A percentile compares a stretch with the other conserved stretches of the same genome.
Conservation (phyloP, 1,140 invertebrate genomes). For the Diplogasteroides magnus region DNA sequence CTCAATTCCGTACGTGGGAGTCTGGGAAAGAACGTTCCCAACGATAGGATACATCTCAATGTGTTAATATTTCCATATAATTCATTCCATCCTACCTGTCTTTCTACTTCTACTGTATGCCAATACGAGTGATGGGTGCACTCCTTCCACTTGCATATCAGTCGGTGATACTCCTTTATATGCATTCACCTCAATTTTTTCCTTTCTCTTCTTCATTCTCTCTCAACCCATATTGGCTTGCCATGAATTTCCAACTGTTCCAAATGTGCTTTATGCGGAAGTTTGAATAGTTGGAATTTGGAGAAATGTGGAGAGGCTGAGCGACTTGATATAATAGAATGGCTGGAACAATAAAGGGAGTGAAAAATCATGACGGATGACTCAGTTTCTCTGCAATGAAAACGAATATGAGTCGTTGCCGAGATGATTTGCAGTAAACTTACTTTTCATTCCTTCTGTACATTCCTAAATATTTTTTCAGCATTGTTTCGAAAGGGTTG, state of each 20-base stretch:
- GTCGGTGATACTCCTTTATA: constrained; percentile 12
- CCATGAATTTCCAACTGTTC: not conserved
- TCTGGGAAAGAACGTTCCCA: constrained; percentile 9
- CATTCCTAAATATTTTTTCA: too few species aligned
- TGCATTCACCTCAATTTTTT: not conserved
- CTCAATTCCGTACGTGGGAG: not conserved
- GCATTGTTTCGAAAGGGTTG: too few species aligned
- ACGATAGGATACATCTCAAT: constrained; percentile 8
- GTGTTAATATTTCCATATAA: not conserved
- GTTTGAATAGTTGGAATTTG: not conserved
- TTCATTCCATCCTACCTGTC: not conserved
- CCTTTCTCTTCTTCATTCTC: too few species aligned
- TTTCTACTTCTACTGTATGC: not conserved
- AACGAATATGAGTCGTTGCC: too few species aligned
- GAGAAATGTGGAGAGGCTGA: too few species aligned
- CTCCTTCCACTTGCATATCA: constrained; percentile 4
- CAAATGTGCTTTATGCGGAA: not conserved
- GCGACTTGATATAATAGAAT: too few species aligned
- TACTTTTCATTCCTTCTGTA: too few species aligned
- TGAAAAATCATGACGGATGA: too few species aligned
- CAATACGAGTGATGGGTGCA: constrained; percentile 4
- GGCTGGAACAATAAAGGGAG: too few species aligned
- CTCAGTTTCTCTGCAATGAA: too few species aligned
- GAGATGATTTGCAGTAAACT: too few species aligned
- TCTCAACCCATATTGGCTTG: too few species aligned